phyloP scores from a whole-genome alignment of 2,888 invertebrate genomes.

The Drosophila incognita region DNA sequence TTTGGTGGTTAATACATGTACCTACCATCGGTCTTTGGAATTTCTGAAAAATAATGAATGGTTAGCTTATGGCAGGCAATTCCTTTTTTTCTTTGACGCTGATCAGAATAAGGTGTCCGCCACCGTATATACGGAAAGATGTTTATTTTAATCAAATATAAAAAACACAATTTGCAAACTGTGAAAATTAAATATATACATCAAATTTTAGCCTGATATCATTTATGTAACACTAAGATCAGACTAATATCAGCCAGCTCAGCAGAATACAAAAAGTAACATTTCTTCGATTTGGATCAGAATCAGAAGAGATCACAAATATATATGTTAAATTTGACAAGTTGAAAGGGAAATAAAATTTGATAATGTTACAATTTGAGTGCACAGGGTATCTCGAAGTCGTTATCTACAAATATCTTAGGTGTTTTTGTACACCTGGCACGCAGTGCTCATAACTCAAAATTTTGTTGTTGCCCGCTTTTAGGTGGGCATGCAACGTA shows the following conservation, averaged over 20 bases:
- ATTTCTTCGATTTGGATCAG: background rate
- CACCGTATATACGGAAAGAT: too few relatives aligned
- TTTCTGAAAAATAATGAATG: too few relatives aligned
- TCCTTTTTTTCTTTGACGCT: too few relatives aligned
- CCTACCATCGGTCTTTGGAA: too few relatives aligned
- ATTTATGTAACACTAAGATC: background rate
- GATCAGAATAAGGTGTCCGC: too few relatives aligned
- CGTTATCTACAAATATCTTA: background rate
- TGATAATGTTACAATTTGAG: background rate
- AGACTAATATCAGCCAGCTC: too few relatives aligned
- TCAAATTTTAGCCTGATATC: too few relatives aligned
- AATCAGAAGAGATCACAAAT: background rate
- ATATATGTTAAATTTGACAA: background rate
- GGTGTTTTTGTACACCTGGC: conserved; percentile 72
- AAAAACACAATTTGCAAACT: background rate
- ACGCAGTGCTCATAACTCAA: conserved; percentile 77
- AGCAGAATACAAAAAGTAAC: background rate
- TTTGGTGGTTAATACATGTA: too few relatives aligned
- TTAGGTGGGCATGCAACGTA: conserved; percentile 44
- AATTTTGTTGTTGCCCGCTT: conserved; percentile 41
- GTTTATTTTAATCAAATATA: background rate
- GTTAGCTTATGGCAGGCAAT: too few relatives aligned
- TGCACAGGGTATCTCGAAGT: conserved; percentile 20
- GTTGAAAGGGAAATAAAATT: background rate
- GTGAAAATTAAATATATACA: background rate